Conservation (phyloP, 2,113 vertebrate genomes). For the Leptosomus discolor region DNA sequence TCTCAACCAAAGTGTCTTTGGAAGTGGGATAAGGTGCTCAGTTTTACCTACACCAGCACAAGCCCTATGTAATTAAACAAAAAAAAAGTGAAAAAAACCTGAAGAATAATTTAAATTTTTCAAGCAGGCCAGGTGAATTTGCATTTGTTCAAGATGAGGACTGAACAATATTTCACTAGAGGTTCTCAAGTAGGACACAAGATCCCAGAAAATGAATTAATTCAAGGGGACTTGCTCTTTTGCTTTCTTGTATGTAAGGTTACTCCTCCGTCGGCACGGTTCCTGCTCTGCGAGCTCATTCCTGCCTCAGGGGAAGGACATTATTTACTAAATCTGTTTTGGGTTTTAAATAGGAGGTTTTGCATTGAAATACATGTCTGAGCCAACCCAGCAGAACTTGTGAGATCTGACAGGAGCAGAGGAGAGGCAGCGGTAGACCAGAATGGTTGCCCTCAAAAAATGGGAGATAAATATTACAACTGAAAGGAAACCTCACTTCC, state of each 20-base stretch:
- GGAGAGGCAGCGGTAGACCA: slow-evolving; percentile 13
- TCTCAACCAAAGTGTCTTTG: not conserved
- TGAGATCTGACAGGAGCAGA: not conserved
- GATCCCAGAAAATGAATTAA: not conserved
- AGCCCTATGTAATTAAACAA: not conserved
- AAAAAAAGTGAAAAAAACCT: not conserved
- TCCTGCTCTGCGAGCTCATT: not conserved
- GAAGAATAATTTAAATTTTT: not conserved
- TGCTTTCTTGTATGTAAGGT: not conserved
- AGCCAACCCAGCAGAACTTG: not conserved
- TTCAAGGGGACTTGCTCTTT: not conserved
- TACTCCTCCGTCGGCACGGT: rapidly evolving
- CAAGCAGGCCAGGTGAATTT: not conserved
- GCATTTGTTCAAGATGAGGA: not conserved
- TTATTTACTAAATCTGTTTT: slow-evolving; percentile 33
- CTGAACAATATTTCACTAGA: not conserved
- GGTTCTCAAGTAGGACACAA: not conserved
- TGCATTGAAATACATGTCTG: not conserved
- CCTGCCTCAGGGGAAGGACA: not conserved
- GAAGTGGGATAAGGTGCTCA: not conserved
- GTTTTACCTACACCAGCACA: not conserved
- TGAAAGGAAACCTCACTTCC: slow-evolving; percentile 41
- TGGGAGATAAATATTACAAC: slow-evolving; percentile 3
- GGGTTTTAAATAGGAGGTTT: slow-evolving; percentile 38
- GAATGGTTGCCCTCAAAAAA: slow-evolving; percentile 20